Base-by-base conservation (phyloP, 2,797 vertebrate species). In the Myotis daubentonii region DNA sequence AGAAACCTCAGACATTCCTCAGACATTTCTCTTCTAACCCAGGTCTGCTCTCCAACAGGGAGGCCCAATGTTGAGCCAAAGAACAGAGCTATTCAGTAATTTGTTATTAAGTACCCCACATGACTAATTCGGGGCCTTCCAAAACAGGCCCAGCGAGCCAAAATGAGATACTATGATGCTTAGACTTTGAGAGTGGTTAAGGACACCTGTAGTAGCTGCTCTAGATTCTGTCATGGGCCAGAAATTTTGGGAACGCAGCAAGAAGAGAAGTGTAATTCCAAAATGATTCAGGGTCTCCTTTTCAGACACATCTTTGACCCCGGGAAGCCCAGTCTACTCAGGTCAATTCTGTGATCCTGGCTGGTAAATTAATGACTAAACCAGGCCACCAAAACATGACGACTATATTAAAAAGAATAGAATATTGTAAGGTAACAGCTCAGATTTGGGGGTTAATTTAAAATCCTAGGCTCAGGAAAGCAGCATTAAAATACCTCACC, bases 1-100 rank as follows among this genome's bases (percentile, higher is more conserved):
- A 55, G n/a, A 94, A 91, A 91, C 41, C 83, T 85, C 79, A 78
- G 94, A 66, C 33, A 83, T 70, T n/a, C 74, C 81, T 84, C 76
- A 92, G 55, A 70, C 3, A 1, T 57, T 36, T 79, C 72, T 78
- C 62, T 87, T 23, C 71, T 84, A 44, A 65, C 17, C 51, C 76
- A 47, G 49, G 89, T 91, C 76, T 75, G 15, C 80, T 72, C 20
- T 79, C 8, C 22, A 41, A 60, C 74, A 62, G 36, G 6, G 47
- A 88, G 60, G 25, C n/a, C 60, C 38, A 60, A 53, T 62, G 71
- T 72, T n/a, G 17, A 71, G 30, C 75, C 38, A 74, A 51, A 76
- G 49, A 60, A 65, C 44, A 83, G 44, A 65, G 25, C 13, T 16
- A 3, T 71, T 74, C 41, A 87, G 57, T 28, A 33, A 75, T 71